These are phyloP conservation scores for Cyphomyrus plagiostoma DNA, from an alignment of 2,113 vertebrate genomes.

Conservation along the genomic window DNA sequence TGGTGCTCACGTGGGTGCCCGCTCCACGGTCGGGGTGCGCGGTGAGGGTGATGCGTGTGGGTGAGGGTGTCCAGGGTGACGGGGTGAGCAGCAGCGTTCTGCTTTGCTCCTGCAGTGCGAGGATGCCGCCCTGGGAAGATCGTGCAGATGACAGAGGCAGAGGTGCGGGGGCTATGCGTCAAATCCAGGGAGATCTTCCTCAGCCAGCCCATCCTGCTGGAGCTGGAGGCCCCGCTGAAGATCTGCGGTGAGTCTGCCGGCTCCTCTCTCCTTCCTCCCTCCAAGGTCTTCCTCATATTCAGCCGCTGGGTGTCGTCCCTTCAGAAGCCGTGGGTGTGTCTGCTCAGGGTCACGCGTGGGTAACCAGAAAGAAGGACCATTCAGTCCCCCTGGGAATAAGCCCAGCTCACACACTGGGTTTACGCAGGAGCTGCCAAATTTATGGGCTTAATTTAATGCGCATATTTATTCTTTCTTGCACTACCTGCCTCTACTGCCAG, in stretches of 20 bases:
- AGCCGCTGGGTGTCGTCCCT: background rate
- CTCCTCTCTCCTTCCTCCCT: background rate
- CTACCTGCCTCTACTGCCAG: background rate
- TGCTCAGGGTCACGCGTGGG: background rate
- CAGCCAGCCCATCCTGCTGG: constrained; percentile 83
- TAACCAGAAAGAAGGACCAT: background rate
- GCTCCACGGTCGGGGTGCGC: background rate
- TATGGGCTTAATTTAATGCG: background rate
- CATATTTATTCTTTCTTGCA: background rate
- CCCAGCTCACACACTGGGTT: background rate
- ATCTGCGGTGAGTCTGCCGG: constrained; percentile 64
- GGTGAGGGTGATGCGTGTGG: background rate
- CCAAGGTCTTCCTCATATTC: background rate
- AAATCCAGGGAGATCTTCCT: constrained; percentile 86
- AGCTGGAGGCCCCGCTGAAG: constrained; percentile 80
- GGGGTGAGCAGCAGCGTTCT: background rate
- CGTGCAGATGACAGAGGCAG: constrained; percentile 84
- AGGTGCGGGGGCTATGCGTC: constrained; percentile 80
- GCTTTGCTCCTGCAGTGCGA: constrained; percentile 59
- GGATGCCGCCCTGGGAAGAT: constrained; percentile 86
- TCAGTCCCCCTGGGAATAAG: background rate
- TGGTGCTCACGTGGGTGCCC: background rate
- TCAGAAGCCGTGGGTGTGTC: background rate
- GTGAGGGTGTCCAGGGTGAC: background rate
- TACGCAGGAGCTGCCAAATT: background rate